Conservation (phyloP, 2,113 vertebrate genomes). For the Nestor notabilis region DNA sequence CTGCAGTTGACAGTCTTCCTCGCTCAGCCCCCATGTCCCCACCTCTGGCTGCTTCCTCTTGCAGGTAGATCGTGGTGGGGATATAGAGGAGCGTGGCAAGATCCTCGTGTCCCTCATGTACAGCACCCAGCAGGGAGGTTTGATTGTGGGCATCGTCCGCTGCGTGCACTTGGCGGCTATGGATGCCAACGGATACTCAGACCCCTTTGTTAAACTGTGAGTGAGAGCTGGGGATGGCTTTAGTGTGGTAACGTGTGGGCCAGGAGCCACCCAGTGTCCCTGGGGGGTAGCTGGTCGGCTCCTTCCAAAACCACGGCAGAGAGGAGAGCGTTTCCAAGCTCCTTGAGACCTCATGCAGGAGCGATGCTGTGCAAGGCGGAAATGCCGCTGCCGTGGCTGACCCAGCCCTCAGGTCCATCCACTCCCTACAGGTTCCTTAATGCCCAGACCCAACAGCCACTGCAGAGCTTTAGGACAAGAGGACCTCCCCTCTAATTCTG, state of each 20-base stretch:
- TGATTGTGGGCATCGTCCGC: constrained; percentile 91
- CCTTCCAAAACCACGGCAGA: not conserved
- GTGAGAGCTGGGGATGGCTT: not conserved
- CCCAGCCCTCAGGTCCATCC: accelerated
- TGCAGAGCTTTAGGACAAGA: not conserved
- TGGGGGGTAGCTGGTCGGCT: not conserved
- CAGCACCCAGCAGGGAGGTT: constrained; percentile 88
- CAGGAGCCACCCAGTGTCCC: not conserved
- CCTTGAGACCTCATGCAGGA: accelerated
- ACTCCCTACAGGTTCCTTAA: accelerated
- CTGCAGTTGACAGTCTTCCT: accelerated
- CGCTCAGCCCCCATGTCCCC: accelerated
- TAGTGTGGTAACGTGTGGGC: accelerated
- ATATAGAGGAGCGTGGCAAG: constrained; percentile 91
- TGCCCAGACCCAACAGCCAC: accelerated
- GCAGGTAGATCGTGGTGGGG: constrained; percentile 84
- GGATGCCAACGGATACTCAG: constrained; percentile 97
- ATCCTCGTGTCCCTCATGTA: constrained; percentile 97
- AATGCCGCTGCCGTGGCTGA: accelerated
- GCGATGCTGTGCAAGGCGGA: accelerated
- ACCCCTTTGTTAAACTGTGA: constrained; percentile 97
- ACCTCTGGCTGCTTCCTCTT: not conserved
- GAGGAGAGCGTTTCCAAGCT: not conserved
- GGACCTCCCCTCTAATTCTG: not conserved
- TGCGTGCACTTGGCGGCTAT: constrained; percentile 95